phyloP scores from a whole-genome alignment of 2,797 vertebrate species.

The Molossus molossus region DNA sequence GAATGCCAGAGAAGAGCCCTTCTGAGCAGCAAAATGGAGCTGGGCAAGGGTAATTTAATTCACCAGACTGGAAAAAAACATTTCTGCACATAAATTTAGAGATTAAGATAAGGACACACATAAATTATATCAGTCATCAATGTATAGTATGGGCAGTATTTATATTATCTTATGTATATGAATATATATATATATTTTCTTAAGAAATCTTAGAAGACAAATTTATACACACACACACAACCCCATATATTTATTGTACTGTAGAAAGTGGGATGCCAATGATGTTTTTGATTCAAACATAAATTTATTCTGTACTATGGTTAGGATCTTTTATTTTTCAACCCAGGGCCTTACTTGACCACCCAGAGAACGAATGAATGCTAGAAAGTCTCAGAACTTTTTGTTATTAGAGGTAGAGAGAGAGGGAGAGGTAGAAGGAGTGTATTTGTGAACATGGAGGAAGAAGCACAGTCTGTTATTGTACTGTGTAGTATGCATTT shows the following conservation, averaged over 20 bases:
- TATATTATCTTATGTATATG: background rate
- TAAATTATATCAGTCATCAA: background rate
- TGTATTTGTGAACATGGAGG: background rate
- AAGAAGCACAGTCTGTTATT: background rate
- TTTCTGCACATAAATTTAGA: background rate
- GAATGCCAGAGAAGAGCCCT: background rate
- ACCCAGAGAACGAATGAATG: background rate
- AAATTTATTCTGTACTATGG: background rate
- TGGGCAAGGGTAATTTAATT: background rate
- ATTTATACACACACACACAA: background rate
- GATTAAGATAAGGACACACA: background rate
- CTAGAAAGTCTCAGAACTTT: background rate
- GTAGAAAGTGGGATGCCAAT: background rate
- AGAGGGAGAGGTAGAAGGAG: background rate
- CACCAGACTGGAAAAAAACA: background rate
- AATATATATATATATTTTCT: background rate
- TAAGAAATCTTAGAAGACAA: slow-evolving; percentile 10
- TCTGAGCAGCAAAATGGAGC: background rate
- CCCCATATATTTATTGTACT: background rate
- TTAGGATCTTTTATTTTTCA: background rate
- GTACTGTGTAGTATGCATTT: background rate
- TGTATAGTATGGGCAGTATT: background rate
- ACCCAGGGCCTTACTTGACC: background rate
- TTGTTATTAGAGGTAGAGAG: background rate
- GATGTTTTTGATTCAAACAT: slow-evolving; percentile 15